Evolutionary conservation across 2,888 invertebrate genomes (phyloP).

Genomic region (Drosophila gaucha): DNA sequence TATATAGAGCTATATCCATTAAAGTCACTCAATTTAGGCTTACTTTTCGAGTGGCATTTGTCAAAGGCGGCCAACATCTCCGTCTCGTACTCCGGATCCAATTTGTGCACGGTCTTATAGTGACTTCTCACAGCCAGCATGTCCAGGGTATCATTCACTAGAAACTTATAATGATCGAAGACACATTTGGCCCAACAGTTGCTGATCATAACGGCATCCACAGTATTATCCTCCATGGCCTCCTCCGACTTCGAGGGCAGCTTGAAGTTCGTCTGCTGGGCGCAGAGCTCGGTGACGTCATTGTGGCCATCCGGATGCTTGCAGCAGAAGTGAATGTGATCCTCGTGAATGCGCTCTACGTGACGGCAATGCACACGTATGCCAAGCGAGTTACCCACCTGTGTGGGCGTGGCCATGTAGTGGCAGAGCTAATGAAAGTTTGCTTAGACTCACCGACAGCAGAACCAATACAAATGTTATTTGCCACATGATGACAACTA

Average conservation of each 20-base stretch:
- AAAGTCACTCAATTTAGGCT: not conserved
- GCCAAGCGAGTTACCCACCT: not conserved
- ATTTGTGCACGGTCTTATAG: constrained; percentile 47
- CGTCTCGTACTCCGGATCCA: constrained; percentile 69
- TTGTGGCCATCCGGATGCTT: constrained; percentile 76
- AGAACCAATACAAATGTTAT: constrained; percentile 17
- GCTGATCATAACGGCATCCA: constrained; percentile 58
- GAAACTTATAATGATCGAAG: constrained; percentile 59
- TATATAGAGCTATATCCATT: too few species aligned
- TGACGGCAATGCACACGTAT: constrained; percentile 50
- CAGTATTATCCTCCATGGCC: constrained; percentile 63
- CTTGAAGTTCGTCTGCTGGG: constrained; percentile 59
- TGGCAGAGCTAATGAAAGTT: not conserved
- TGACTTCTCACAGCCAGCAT: constrained; percentile 59
- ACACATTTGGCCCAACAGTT: constrained; percentile 74
- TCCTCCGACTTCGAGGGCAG: constrained; percentile 65
- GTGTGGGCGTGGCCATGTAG: not conserved
- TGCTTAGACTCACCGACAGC: constrained; percentile 8
- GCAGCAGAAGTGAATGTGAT: constrained; percentile 74
- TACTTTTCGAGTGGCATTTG: constrained; percentile 62
- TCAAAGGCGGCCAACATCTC: constrained; percentile 72
- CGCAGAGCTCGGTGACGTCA: constrained; percentile 61
- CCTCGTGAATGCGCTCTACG: constrained; percentile 66
- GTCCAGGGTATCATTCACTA: constrained; percentile 54
- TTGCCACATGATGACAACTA: constrained; percentile 39